These are phyloP conservation scores for Scrobipalpa atriplicella DNA, from an alignment of 2,888 invertebrate species.

Conservation along the genomic window DNA sequence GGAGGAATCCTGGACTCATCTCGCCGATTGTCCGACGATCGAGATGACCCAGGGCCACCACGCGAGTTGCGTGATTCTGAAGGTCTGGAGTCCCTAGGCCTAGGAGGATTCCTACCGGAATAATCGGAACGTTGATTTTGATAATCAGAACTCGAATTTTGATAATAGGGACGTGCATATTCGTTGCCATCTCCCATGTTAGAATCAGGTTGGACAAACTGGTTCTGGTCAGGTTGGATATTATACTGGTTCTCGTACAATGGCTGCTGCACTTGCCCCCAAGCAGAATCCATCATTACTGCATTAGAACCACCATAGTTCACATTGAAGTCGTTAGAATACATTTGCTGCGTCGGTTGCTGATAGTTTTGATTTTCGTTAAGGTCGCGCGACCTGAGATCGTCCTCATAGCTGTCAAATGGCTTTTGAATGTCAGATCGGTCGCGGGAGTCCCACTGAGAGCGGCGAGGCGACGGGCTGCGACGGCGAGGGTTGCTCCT, in stretches of 20 bases:
- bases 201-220: not conserved
- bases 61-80: not conserved
- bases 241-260: not conserved
- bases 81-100: not conserved
- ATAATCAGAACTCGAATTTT: not conserved
- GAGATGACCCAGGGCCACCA: constrained; percentile 1
- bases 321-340: not conserved
- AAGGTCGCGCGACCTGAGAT: not conserved
- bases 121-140: too few species aligned
- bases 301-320: not conserved
- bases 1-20: not conserved
- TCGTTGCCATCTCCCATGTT: not conserved
- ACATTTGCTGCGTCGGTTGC: not conserved
- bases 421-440: not conserved
- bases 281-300: not conserved
- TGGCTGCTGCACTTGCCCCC: not conserved
- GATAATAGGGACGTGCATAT: not conserved
- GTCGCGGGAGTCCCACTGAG: constrained; percentile 1
- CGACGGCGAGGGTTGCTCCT: not conserved
- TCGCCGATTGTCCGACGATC: not conserved
- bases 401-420: not conserved
- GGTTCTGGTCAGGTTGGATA: not conserved
- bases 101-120: not conserved
- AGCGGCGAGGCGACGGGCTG: constrained; percentile 18
- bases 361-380: not conserved